Evolutionary conservation across 2,888 invertebrate species (phyloP).

Genomic region (Dyspetes luteomarginatus): DNA sequence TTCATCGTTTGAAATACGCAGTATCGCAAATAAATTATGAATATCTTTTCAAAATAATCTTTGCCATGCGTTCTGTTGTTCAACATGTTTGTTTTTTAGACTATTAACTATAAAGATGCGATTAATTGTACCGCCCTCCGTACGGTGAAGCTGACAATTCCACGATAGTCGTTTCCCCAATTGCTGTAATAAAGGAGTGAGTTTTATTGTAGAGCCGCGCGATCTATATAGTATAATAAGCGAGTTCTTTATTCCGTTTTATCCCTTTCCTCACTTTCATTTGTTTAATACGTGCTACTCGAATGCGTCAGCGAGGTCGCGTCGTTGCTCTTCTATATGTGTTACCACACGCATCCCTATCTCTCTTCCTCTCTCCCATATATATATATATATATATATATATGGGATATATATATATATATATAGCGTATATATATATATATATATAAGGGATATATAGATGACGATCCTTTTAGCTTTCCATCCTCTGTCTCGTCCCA

Average conservation of each 20-base stretch:
- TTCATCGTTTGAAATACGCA: no score
- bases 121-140: background rate
- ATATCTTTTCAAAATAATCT: no score
- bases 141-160: conserved; percentile 21
- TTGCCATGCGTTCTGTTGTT: background rate
- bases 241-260: conserved; percentile 19
- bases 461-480: conserved; percentile 63
- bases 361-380: conserved; percentile 47
- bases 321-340: conserved; percentile 22
- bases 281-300: conserved; percentile 36
- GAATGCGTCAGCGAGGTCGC: conserved; percentile 50
- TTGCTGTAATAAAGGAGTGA: background rate
- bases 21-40: no score
- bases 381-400: no score
- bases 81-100: background rate
- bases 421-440: no score
- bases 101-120: background rate
- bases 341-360: background rate
- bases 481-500: conserved; percentile 53
- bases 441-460: no score
- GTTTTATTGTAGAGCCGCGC: background rate
- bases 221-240: background rate
- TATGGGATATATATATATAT: no score
- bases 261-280: conserved; percentile 52
- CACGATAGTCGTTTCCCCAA: background rate